Evolutionary conservation across 2,113 vertebrate species (phyloP), one percentile per base, ranked within the genome.

Genomic region (Cercopithecus mona): DNA sequence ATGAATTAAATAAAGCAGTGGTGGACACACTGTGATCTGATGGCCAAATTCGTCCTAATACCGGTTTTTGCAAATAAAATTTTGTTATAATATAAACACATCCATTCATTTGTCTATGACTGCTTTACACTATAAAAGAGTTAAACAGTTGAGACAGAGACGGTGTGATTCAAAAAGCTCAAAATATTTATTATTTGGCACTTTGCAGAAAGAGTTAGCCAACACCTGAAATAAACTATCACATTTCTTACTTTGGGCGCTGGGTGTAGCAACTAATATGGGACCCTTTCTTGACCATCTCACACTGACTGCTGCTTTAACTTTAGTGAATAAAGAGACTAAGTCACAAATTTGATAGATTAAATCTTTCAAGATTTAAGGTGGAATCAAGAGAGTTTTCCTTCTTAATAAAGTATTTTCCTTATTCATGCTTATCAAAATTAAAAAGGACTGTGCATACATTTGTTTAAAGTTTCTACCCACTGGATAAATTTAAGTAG

Each of bases 401-500:
- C 70, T 90, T 90, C n/a, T 78, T 70, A 85, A 88, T 52, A 52
- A 94, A 96, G 5, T 75, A 61, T 92, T 72, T 68, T 48, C 72
- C 40, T 84, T 68, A 66, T 22, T 8, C 43, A 30, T 7, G 61
- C 32, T 86, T 95, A 92, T 10, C 32, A 50, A 86, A 91, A n/a
- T 79, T 86, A 12, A 92, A 94, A 90, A 52, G 55, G 35, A 57
- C 27, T 64, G 17, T 30, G 4, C 79, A 32, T 11, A 73, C 2
- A 57, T 30, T 70, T 92, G 48, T 38, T 85, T 17, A 91, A 87
- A 89, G 38, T 38, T 70, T 70, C 55, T 35, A 87, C n/a, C 17
- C 32, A 61, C 2, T 4, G 6, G 64, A 17, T 50, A 83, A 90
- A 38, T 55, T 91, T 94, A 72, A 91, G 32, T 64, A 57, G 59